phyloP scores from a whole-genome alignment of 2,888 invertebrate genomes.

The Morpho achilles region DNA sequence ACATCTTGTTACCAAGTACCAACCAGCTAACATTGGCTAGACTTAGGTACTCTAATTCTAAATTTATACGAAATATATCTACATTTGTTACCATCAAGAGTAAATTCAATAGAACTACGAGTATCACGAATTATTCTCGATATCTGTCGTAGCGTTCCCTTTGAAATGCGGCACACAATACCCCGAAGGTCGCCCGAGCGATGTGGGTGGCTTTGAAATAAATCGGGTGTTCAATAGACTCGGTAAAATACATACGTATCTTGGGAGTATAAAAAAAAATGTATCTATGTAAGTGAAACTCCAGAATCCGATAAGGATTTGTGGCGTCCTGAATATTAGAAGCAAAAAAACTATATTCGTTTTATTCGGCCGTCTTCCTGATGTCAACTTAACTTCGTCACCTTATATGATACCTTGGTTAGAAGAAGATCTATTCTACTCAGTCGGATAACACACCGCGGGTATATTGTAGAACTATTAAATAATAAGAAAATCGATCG shows the following conservation, averaged over 20 bases:
- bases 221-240: constrained; percentile 38
- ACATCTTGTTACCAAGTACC: no score
- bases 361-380: no score
- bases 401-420: no score
- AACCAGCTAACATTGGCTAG: no score
- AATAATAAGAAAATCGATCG: background rate
- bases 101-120: constrained; percentile 39
- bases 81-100: constrained; percentile 29
- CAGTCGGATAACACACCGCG: no score
- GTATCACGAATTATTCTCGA: constrained; percentile 45
- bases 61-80: no score
- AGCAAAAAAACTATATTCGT: background rate
- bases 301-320: background rate
- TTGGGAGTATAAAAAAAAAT: constrained; percentile 19
- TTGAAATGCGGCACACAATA: constrained; percentile 41
- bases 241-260: constrained; percentile 38
- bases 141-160: constrained; percentile 24
- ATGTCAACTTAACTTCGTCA: no score
- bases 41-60: no score
- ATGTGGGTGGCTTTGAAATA: constrained; percentile 41
- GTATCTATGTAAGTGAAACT: constrained; percentile 1
- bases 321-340: background rate
- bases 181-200: constrained; percentile 39
- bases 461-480: no score
- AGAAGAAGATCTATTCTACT: no score